Evolutionary conservation across 2,113 vertebrate species (phyloP).

Genomic region (Gobio gobio): DNA sequence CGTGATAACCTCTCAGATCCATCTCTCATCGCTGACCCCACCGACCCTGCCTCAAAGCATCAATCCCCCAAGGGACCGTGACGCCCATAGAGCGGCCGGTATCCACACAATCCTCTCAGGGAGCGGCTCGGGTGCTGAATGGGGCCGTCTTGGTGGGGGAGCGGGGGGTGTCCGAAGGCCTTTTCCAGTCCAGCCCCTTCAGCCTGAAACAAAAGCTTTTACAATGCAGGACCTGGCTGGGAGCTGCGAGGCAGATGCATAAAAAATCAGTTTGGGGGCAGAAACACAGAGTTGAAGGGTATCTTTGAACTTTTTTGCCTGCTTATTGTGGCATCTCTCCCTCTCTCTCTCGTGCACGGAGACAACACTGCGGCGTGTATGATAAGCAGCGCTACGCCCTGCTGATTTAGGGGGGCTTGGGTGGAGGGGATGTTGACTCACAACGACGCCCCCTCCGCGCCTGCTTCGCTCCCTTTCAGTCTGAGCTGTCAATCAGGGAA

Average conservation of each 20-base stretch:
- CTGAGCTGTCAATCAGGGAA: slow-evolving; percentile 51
- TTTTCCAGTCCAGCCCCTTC: slow-evolving; percentile 29
- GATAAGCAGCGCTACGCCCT: slow-evolving; percentile 50
- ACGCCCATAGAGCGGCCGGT: slow-evolving; percentile 37
- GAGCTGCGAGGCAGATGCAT: slow-evolving; percentile 34
- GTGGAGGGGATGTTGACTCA: slow-evolving; percentile 35
- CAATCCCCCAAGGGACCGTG: slow-evolving; percentile 32
- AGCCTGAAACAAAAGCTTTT: slow-evolving; percentile 39
- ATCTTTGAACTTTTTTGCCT: slow-evolving; percentile 50
- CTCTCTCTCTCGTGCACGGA: slow-evolving; percentile 8
- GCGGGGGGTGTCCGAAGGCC: slow-evolving; percentile 14
- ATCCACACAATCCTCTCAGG: slow-evolving; percentile 45
- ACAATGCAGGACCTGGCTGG: slow-evolving; percentile 47
- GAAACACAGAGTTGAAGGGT: slow-evolving; percentile 37
- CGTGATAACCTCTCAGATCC: slow-evolving; percentile 39
- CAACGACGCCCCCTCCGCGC: not conserved
- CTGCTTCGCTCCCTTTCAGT: slow-evolving; percentile 23
- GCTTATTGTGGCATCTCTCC: slow-evolving; percentile 28
- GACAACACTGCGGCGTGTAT: slow-evolving; percentile 38
- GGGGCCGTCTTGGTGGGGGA: not conserved
- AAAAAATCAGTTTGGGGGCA: slow-evolving; percentile 44
- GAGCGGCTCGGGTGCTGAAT: slow-evolving; percentile 16
- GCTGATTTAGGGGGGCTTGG: slow-evolving; percentile 36
- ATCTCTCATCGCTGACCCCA: slow-evolving; percentile 37
- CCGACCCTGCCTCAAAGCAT: slow-evolving; percentile 31